phyloP scores from a whole-genome alignment of 2,113 vertebrate species.

The Sander lucioperca region DNA sequence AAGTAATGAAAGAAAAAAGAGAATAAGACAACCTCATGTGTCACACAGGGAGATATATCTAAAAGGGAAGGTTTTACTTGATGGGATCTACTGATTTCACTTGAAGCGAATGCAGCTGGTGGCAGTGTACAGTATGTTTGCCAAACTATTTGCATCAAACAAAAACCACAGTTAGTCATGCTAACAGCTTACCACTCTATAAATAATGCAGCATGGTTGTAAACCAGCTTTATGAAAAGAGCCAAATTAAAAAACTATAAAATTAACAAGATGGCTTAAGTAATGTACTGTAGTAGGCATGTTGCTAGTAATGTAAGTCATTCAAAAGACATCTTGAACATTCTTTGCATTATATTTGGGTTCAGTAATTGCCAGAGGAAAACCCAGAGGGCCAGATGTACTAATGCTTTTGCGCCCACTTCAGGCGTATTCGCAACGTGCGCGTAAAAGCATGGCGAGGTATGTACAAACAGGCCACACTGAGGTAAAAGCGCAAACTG shows the following conservation, averaged over 20 bases:
- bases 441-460: too few relatives aligned
- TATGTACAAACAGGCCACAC: too few relatives aligned
- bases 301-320: background rate
- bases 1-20: slow-evolving; percentile 7
- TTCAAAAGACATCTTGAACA: background rate
- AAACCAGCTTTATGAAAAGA: background rate
- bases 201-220: background rate
- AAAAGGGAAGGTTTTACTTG: background rate
- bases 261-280: background rate
- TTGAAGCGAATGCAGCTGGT: background rate
- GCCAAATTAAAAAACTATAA: background rate
- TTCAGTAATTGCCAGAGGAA: background rate
- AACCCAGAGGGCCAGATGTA: too few relatives aligned
- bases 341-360: background rate
- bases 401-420: too few relatives aligned
- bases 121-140: background rate
- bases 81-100: background rate
- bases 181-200: background rate
- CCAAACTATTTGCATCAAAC: background rate
- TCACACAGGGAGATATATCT: background rate
- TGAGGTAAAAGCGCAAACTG: too few relatives aligned
- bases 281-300: background rate
- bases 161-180: background rate
- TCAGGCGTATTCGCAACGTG: too few relatives aligned
- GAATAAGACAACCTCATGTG: background rate